Conservation (phyloP, 2,888 invertebrate genomes). For the Aphidius colemani region DNA sequence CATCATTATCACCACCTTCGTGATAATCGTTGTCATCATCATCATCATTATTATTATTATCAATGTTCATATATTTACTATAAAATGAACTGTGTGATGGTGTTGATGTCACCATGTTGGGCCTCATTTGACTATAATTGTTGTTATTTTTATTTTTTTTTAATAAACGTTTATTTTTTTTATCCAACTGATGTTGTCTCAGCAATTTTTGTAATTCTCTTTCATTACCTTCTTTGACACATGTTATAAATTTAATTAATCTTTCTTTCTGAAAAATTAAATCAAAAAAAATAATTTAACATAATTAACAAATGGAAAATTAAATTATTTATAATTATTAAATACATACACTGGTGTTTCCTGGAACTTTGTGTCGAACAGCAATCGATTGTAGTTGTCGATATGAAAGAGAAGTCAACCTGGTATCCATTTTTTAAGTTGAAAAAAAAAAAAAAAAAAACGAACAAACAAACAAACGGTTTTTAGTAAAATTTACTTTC, state of each 20-base stretch:
- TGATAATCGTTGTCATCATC: too few relatives aligned
- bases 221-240: constrained; percentile 47
- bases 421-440: constrained; percentile 33
- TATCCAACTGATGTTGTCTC: constrained; percentile 40
- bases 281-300: too few relatives aligned
- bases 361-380: constrained; percentile 49
- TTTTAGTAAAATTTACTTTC: background rate
- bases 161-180: too few relatives aligned
- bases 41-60: too few relatives aligned
- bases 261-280: constrained; percentile 45
- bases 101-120: constrained; percentile 40
- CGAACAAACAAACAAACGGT: too few relatives aligned
- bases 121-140: too few relatives aligned
- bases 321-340: background rate
- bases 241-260: constrained; percentile 48
- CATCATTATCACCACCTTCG: too few relatives aligned
- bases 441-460: too few relatives aligned
- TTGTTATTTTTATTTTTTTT: too few relatives aligned
- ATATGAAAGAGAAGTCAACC: constrained; percentile 47
- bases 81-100: constrained; percentile 33
- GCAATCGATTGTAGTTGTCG: constrained; percentile 54
- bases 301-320: too few relatives aligned
- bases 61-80: too few relatives aligned
- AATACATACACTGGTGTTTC: constrained; percentile 53
- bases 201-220: constrained; percentile 45